Conservation (phyloP, 2,888 invertebrate genomes). For the Dryadula phaetusa region DNA sequence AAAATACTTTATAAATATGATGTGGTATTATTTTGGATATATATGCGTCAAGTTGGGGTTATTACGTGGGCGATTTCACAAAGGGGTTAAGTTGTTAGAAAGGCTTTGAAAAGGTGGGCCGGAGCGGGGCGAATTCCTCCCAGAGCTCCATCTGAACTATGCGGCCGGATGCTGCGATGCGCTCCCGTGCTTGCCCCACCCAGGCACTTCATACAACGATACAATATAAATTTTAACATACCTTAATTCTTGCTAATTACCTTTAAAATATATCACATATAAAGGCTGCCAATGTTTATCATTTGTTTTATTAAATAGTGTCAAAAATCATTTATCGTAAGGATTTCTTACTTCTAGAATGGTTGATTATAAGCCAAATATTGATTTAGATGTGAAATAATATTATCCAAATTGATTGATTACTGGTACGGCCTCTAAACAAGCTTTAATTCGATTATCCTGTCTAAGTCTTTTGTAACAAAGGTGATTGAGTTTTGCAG, state of each 20-base stretch:
- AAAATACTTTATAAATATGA: constrained; percentile 80
- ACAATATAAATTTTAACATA: constrained; percentile 38
- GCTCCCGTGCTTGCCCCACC: constrained; percentile 34
- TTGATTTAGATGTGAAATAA: neutral
- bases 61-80: constrained; percentile 46
- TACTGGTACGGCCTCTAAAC: neutral
- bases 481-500: neutral
- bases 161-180: constrained; percentile 50
- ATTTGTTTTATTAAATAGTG: neutral
- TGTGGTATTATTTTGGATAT: constrained; percentile 53
- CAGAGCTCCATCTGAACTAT: constrained; percentile 61
- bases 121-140: constrained; percentile 59
- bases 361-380: neutral
- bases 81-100: constrained; percentile 53
- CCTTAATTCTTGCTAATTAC: constrained; percentile 30
- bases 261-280: neutral
- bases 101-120: constrained; percentile 57
- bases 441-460: constrained; percentile 3
- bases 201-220: constrained; percentile 33
- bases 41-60: constrained; percentile 36
- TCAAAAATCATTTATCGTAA: neutral
- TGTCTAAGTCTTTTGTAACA: neutral
- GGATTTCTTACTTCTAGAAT: neutral
- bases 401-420: constrained; percentile 1
- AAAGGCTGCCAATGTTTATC: neutral